Evolutionary conservation across 2,888 invertebrate genomes (phyloP), one percentile per base, ranked within the genome.

Genomic region (Dicycla oo): DNA sequence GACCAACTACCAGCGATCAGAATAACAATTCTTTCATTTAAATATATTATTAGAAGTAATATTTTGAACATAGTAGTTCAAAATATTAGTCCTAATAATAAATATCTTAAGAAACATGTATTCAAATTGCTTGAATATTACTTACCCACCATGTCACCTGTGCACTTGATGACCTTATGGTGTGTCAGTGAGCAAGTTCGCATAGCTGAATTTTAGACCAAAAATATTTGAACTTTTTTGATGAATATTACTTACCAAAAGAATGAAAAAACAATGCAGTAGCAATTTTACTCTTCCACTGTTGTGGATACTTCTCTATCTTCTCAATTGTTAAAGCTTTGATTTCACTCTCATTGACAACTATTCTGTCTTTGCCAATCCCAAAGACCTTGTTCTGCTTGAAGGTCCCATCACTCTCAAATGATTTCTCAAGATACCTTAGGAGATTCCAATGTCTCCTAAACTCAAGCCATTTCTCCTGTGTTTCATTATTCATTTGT

Each of bases 251-350:
- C 95, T 94, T 92, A 97, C 97, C 97, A 93, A 96, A 96, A 73
- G 94, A 95, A 78, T 93, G 93, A 88, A 97, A 96, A 90, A 97
- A 97, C 67, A 97, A 88, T 79, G 94, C 92, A n/a, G 96, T 95
- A 38, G 97, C 96, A 82, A 97, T 93, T 90, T 94, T 95, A 73
- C 94, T 92, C 87, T 97, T 97, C 97, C 97, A 97, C 49, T 95
- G 93, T 40, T 88, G 74, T 63, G 94, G 90, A 85, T 96, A 95
- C 70, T 93, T 93, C 53, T 93, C 88, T 81, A 96, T 94, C 77
- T 94, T 94, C 54, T 95, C 93, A 72, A 96, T 92, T n/a, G 95
- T 95, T 72, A 96, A 86, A n/a, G 92, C 91, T 83, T 95, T 96
- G 38, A 96, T 94, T 89, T 96, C 96, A 88, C 91, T 95, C 69